Evolutionary conservation across 2,797 vertebrate species (phyloP).

Genomic region (Trachops cirrhosus): DNA sequence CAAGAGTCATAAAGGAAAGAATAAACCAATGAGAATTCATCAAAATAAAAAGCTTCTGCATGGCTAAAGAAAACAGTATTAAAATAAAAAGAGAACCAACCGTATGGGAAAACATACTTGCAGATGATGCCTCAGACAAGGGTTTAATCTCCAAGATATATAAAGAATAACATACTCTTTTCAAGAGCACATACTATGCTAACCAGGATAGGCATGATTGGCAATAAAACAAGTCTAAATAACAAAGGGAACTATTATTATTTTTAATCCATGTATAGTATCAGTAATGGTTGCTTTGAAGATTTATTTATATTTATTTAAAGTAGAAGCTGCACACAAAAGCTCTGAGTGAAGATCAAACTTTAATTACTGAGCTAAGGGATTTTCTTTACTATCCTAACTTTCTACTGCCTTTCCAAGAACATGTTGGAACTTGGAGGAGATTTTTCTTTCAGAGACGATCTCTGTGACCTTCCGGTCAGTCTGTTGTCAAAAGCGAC

Average conservation of each 20-base stretch:
- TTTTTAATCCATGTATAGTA: background rate
- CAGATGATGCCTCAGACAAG: too few species aligned
- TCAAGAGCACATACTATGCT: background rate
- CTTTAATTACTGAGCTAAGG: background rate
- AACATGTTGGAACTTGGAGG: background rate
- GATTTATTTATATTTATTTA: background rate
- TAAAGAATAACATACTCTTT: background rate
- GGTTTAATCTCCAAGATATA: too few species aligned
- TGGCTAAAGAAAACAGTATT: too few species aligned
- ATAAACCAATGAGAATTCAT: too few species aligned
- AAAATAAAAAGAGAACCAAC: too few species aligned
- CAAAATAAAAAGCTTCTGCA: too few species aligned
- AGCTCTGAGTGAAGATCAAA: background rate
- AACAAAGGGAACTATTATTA: background rate
- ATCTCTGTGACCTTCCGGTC: background rate
- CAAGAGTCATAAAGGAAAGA: too few species aligned
- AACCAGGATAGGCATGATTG: background rate
- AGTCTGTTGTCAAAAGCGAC: background rate
- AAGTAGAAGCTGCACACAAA: background rate
- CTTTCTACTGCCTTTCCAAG: background rate
- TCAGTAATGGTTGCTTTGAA: background rate
- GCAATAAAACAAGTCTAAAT: background rate
- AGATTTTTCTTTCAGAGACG: background rate
- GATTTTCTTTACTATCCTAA: background rate
- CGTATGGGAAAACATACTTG: too few species aligned